Base-by-base conservation (phyloP, 2,113 vertebrate genomes). In the Hypanus sabinus region DNA sequence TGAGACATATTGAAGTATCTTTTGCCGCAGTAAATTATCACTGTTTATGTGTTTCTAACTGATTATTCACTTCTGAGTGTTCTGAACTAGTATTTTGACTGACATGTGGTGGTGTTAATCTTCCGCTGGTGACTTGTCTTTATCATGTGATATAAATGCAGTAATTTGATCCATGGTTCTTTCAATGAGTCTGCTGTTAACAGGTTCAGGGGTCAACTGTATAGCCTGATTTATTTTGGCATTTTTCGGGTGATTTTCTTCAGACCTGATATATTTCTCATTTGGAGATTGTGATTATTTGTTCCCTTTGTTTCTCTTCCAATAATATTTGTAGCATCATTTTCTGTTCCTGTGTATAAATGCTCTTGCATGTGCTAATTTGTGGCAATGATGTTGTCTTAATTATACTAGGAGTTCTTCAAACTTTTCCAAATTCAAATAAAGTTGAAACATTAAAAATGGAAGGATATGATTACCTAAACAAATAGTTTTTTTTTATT, bases 151-250 rank as follows among this genome's bases (percentile, higher is more conserved):
- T 87, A 60, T 60, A 2, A 87, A 87, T 12, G 55, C 60, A 10
- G 55, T 30, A 10, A 87, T 87, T 87, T 87, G 83, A 87, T 87
- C 55, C 30, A 85, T 57, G 55, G 30, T 87, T 87, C 24, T 87
- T 60, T 60, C 55, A n/a, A 87, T 87, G 83, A n/a, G 83, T 87
- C 57, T 46, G 46, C 4, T 46, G 46, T 46, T 46, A 85, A 57
- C 9, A 2, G 11, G 22, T 85, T 11, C 46, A 85, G 38, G 57
- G 77, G n/a, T 18, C n/a, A 8, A 20, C 22, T 85, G 11, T 55
- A 9, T 24, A 55, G 18, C 9, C 81, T 27, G 22, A 27, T 85
- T 85, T 85, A 85, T 57, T 85, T 38, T 46, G 55, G 22, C 27
- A 55, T 24, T 57, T 27, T 85, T 85, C 8, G 20, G 22, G 77